These are phyloP conservation scores for Salvator merianae DNA, from an alignment of 2,113 vertebrate species.

Conservation along the genomic window DNA sequence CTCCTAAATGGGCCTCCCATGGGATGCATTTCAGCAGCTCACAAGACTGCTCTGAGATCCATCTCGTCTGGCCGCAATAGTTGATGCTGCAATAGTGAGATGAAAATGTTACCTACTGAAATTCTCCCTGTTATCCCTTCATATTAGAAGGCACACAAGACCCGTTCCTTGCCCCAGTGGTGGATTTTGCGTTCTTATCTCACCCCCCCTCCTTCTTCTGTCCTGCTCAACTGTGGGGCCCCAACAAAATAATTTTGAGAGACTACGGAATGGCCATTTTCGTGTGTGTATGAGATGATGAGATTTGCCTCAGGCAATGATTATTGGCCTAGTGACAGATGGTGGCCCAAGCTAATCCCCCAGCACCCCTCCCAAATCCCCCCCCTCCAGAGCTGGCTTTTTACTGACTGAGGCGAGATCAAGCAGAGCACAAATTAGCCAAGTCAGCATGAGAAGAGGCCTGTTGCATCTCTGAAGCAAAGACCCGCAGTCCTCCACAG, in stretches of 20 bases:
- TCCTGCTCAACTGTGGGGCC: not conserved
- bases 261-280: not conserved
- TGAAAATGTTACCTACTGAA: not conserved
- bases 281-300: constrained; percentile 46
- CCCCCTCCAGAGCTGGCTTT: constrained; percentile 55
- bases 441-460: not conserved
- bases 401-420: not conserved
- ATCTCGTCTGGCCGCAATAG: too few species aligned
- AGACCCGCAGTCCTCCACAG: not conserved
- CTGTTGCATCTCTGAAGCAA: not conserved
- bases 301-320: constrained; percentile 54
- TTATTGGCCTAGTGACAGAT: constrained; percentile 69
- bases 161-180: too few species aligned
- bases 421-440: constrained; percentile 39
- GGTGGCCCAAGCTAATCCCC: constrained; percentile 65
- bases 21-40: too few species aligned
- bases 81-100: too few species aligned
- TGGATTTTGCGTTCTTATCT: too few species aligned
- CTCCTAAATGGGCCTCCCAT: too few species aligned
- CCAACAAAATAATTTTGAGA: not conserved
- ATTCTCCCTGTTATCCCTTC: too few species aligned
- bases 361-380: constrained; percentile 47
- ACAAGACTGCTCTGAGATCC: too few species aligned
- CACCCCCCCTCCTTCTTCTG: too few species aligned
- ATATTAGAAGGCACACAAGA: too few species aligned